A percentile compares a stretch with the other conserved stretches of the same genome.
Evolutionary conservation across 2,113 vertebrate species (phyloP).

Genomic region (Xiphophorus maculatus): DNA sequence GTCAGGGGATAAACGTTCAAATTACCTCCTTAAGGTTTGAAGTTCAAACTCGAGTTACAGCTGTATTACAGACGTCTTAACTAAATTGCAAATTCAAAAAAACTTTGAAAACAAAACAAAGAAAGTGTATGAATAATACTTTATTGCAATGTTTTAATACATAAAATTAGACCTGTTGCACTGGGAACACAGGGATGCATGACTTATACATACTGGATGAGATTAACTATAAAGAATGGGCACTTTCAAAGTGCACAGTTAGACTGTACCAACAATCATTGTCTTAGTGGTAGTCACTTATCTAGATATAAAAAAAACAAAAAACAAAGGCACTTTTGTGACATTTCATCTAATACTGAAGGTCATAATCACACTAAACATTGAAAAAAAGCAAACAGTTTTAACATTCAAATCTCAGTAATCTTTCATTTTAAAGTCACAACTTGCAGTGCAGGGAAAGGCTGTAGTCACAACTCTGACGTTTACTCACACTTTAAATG

Average conservation of each 20-base stretch:
- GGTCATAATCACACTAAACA: neutral
- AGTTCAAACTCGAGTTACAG: too few relatives aligned
- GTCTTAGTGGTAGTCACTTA: slow-evolving; percentile 21
- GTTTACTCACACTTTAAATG: slow-evolving; percentile 3
- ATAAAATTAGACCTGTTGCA: slow-evolving; percentile 60
- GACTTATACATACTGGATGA: slow-evolving; percentile 34
- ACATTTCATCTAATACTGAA: neutral
- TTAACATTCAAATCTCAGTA: neutral
- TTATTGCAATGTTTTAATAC: slow-evolving; percentile 71
- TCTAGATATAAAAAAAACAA: slow-evolving; percentile 2
- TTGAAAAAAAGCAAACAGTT: neutral
- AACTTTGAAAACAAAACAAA: neutral
- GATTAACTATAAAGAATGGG: slow-evolving; percentile 22
- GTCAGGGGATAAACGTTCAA: neutral
- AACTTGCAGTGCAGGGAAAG: neutral
- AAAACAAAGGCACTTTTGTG: slow-evolving; percentile 53
- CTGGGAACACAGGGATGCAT: slow-evolving; percentile 58
- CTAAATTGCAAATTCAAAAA: neutral
- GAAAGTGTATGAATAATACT: slow-evolving; percentile 47
- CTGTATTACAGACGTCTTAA: neutral
- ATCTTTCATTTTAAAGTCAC: slow-evolving; percentile 8
- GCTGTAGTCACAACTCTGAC: slow-evolving; percentile 2
- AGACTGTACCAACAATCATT: slow-evolving; percentile 26
- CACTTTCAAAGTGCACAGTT: slow-evolving; percentile 37
- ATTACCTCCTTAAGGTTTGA: neutral